These are phyloP conservation scores for Drosophila villosipedis DNA, from an alignment of 2,888 invertebrate species.

Conservation along the genomic window DNA sequence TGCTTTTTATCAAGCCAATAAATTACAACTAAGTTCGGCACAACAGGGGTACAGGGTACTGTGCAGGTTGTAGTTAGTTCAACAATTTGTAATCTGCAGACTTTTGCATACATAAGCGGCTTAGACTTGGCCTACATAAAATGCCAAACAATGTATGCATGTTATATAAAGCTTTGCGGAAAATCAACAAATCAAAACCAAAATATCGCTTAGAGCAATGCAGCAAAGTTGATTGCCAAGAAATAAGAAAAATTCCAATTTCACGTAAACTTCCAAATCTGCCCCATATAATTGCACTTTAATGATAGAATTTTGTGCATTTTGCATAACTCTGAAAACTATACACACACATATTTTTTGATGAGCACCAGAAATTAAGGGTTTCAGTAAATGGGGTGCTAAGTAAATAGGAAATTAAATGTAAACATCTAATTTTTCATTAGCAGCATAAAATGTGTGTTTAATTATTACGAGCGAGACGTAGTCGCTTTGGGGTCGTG, in stretches of 20 bases:
- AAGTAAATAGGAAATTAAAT: constrained; percentile 79
- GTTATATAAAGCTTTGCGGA: constrained; percentile 46
- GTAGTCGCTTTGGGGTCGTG: constrained; percentile 40
- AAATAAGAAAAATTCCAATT: constrained; percentile 40
- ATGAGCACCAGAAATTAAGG: neutral
- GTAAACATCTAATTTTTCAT: constrained; percentile 82
- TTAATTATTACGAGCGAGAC: constrained; percentile 72
- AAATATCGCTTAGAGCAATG: constrained; percentile 53
- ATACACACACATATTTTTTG: neutral
- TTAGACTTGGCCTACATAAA: constrained; percentile 67
- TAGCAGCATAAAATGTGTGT: constrained; percentile 78
- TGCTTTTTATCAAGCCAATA: constrained; percentile 69
- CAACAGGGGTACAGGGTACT: neutral
- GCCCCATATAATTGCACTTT: constrained; percentile 34
- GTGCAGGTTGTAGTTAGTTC: constrained; percentile 20
- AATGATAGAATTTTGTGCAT: constrained; percentile 34
- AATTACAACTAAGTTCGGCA: constrained; percentile 60
- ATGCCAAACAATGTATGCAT: constrained; percentile 25
- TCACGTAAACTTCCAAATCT: constrained; percentile 18
- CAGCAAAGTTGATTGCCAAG: constrained; percentile 67
- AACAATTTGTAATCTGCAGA: constrained; percentile 60
- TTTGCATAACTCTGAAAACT: constrained; percentile 2
- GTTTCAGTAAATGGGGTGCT: constrained; percentile 36
- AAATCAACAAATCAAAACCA: constrained; percentile 72
- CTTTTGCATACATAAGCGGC: constrained; percentile 75